These are phyloP conservation scores for Zosterops japonicus DNA, from an alignment of 2,113 vertebrate species.

Conservation along the genomic window DNA sequence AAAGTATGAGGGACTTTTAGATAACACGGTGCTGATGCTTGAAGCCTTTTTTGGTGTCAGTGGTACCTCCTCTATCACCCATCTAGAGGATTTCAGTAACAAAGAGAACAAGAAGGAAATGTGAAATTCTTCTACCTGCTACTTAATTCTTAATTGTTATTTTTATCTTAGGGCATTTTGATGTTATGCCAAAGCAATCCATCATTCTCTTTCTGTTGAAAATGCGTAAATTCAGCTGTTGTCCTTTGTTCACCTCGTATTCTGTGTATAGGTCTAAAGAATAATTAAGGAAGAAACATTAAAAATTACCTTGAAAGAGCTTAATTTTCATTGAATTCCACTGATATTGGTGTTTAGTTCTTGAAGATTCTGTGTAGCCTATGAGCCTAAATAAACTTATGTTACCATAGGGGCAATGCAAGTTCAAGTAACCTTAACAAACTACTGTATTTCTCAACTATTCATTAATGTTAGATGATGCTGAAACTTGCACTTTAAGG, in stretches of 20 bases:
- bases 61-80: not conserved
- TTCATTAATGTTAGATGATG: not conserved
- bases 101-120: not conserved
- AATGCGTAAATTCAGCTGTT: not conserved
- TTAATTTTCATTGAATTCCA: not conserved
- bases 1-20: not conserved
- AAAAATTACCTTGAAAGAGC: not conserved
- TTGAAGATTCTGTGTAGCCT: not conserved
- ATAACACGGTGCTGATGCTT: not conserved
- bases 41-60: not conserved
- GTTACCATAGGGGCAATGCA: not conserved
- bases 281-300: not conserved
- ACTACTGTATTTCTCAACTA: not conserved
- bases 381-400: not conserved
- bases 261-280: not conserved
- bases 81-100: not conserved
- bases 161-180: not conserved
- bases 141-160: not conserved
- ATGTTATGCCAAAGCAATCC: not conserved
- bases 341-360: not conserved
- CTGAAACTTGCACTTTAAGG: not conserved
- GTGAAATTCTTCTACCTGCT: not conserved
- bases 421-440: not conserved
- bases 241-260: not conserved
- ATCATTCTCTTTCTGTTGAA: not conserved